Base-by-base conservation (phyloP, 2,113 vertebrate species). In the Lepus europaeus region DNA sequence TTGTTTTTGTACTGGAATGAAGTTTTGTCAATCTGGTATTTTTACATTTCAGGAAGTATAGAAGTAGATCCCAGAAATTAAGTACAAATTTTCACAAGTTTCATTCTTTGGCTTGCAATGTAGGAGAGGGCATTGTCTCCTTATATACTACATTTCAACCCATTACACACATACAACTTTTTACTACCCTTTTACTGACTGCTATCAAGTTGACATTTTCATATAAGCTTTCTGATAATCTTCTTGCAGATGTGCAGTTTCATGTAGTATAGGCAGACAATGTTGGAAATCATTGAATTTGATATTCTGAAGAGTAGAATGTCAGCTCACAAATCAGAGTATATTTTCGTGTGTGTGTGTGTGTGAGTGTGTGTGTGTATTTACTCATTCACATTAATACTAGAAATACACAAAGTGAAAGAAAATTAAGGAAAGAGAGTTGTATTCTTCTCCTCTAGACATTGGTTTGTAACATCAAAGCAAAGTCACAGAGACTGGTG, bases 401-500 rank as follows among this genome's bases (percentile, higher is more conserved):
- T n/a, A 1, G 22, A 69, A 80, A 77, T 68, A 68, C 3, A 5
- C 23, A 86, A 79, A 23, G 29, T 53, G 20, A 80, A 56, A 73
- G 45, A 39, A 72, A 94, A 85, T 36, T 53, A 84, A 93, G 39
- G n/a, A 51, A 84, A 73, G 63, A 6, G 2, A 17, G 3, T 77
- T 77, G 9, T 45, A 63, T 88, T 88, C 16, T 84, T n/a, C 9
- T 85, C 17, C 86, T 76, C 6, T 9, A 22, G 7, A 36, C 94
- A 69, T 1, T 14, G 2, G 13, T 56, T 89, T 77, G 16, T 64
- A 77, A 95, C 49, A 93, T 92, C 64, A 97, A 94, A 95, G 94
- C 31, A 69, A 59, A 91, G 49, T 51, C 16, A 0, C 27, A 66
- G 66, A 69, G 51, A 73, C 16, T 70, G 27, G 20, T 81, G 69